A percentile compares a stretch with the other conserved stretches of the same genome.
Evolutionary conservation across 2,888 invertebrate genomes (phyloP).

Genomic region (Charanyca ferruginea): DNA sequence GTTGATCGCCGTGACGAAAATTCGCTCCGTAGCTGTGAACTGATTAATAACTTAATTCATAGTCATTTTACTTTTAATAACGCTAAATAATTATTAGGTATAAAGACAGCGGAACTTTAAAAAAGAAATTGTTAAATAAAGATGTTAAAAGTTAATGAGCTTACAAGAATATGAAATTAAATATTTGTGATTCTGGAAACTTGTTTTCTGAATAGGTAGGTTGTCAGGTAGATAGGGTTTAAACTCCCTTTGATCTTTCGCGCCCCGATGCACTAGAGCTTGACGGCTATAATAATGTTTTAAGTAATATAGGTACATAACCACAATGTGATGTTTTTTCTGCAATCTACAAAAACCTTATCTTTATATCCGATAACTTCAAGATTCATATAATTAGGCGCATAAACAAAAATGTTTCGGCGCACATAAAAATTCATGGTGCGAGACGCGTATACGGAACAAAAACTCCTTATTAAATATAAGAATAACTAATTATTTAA

Average conservation of each 20-base stretch:
- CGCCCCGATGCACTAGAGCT: conserved; percentile 17
- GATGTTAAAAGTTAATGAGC: not conserved
- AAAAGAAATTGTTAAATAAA: not conserved
- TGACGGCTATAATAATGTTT: conserved; percentile 7
- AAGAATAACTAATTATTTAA: conserved; percentile 35
- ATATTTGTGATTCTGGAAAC: not conserved
- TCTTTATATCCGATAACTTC: conserved; percentile 38
- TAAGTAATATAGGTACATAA: conserved; percentile 17
- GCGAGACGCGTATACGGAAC: conserved; percentile 42
- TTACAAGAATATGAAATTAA: not conserved
- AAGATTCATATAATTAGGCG: conserved; percentile 44
- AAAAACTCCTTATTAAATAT: conserved; percentile 32
- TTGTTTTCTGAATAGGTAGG: not conserved
- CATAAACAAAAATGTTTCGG: conserved; percentile 46
- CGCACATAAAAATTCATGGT: conserved; percentile 59
- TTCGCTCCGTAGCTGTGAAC: too few species aligned
- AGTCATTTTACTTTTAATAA: conserved; percentile 9
- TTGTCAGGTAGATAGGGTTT: not conserved
- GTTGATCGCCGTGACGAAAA: too few species aligned
- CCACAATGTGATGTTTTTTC: conserved; percentile 26
- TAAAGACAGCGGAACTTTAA: not conserved
- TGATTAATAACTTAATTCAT: conserved; percentile 16
- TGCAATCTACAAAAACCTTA: conserved; percentile 36
- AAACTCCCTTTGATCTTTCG: conserved; percentile 20
- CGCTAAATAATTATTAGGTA: too few species aligned